phyloP scores from a whole-genome alignment of 2,888 invertebrate species.

The Spodoptera exigua region DNA sequence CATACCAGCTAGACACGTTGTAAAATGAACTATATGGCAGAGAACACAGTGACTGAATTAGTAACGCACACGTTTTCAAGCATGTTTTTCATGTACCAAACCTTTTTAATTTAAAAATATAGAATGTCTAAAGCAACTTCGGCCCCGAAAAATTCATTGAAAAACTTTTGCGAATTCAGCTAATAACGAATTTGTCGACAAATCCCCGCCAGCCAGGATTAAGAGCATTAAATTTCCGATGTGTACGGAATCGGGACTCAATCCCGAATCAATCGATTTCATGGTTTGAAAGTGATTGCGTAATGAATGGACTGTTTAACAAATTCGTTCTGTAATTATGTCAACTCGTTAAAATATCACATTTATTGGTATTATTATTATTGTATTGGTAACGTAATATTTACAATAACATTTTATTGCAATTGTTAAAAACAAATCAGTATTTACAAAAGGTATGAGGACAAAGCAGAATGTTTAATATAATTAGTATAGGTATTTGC shows the following conservation, averaged over 20 bases:
- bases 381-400: conserved; percentile 19
- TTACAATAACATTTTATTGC: conserved; percentile 5
- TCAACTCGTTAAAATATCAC: conserved; percentile 18
- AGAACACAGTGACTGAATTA: too few species aligned
- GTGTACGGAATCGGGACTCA: conserved; percentile 50
- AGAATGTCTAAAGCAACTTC: background rate
- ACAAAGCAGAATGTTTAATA: conserved; percentile 2
- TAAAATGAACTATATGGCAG: too few species aligned
- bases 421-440: conserved; percentile 10
- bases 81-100: too few species aligned
- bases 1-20: too few species aligned
- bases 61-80: too few species aligned
- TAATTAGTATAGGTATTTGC: conserved; percentile 5
- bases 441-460: conserved; percentile 4
- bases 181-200: conserved; percentile 64
- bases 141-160: conserved; percentile 41
- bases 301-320: conserved; percentile 56
- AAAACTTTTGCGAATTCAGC: conserved; percentile 57
- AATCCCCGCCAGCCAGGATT: conserved; percentile 63
- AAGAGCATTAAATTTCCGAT: conserved; percentile 61
- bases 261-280: conserved; percentile 62
- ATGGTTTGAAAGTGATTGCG: conserved; percentile 57
- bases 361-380: conserved; percentile 15
- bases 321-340: conserved; percentile 55
- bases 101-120: background rate